Base-by-base conservation (phyloP, 2,888 invertebrate genomes). In the Meteorus cinctellus region DNA sequence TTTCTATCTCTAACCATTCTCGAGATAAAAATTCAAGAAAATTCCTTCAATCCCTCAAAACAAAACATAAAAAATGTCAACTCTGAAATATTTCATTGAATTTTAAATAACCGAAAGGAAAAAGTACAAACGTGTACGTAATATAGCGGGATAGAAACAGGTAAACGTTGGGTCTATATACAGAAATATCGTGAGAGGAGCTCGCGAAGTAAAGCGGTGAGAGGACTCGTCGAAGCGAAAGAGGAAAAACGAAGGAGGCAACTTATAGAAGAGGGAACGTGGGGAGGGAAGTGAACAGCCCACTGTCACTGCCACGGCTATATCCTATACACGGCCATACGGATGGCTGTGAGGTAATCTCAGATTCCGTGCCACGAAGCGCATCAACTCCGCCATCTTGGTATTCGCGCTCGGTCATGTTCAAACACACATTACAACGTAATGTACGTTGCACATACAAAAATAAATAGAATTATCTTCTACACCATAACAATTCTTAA, bases 281-380 rank as follows among this genome's bases (percentile, higher is more conserved):
- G 73, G 41, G 55, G 19, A 19, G 55, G 4, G 19, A 55, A 19
- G 19, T 19, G 74, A 72, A 74, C 67, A 74, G 78, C 85, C 85
- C 88, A 88, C 88, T 88, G 88, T 87, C 88, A 88, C 88, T 87
- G 88, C 86, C 88, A 88, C 84, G 87, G 86, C 84, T 87, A 81
- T 34, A 41, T 59, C 31, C 55, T 69, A 51, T 69, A 70, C 71
- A 77, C 75, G 73, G 72, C 19, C 55, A 55, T 55, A 55, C 19
- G 19, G n/a, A n/a, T n/a, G 55, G 55, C 19, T 55, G 86, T 88
- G 88, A 88, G 87, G 88, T 88, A 88, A 88, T 86, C 84, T 84
- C 83, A 80, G 84, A 85, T 85, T 85, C 85, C 85, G 79, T 83
- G 84, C 83, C 84, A 84, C 83, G 84, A 85, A 84, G 85, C 82